These are phyloP conservation scores for Rhysida immarginata DNA, from an alignment of 1,140 invertebrate genomes.

Conservation along the genomic window DNA sequence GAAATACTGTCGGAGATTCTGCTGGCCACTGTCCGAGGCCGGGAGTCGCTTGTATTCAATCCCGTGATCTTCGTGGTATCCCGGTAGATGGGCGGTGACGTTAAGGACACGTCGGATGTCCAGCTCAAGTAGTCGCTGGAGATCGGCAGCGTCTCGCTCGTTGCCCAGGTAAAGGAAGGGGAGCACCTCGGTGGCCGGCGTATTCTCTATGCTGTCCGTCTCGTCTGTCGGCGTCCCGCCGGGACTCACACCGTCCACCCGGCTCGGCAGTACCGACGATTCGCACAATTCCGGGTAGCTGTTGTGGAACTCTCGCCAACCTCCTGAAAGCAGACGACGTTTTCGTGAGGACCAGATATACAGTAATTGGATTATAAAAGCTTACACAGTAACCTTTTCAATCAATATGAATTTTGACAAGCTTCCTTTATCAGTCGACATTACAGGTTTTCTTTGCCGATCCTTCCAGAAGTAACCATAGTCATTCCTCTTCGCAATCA, in stretches of 20 bases:
- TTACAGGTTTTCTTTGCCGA: too few species aligned
- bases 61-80: conserved; percentile 47
- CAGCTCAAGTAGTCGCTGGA: conserved; percentile 43
- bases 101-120: conserved; percentile 62
- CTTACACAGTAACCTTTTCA: too few species aligned
- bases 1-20: conserved; percentile 84
- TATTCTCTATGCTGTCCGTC: conserved; percentile 48
- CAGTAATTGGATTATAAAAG: too few species aligned
- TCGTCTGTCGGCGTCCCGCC: conserved; percentile 16
- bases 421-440: too few species aligned
- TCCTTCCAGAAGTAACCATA: too few species aligned
- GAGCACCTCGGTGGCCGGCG: conserved; percentile 61
- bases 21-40: conserved; percentile 66
- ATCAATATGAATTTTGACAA: too few species aligned
- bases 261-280: not conserved
- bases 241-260: not conserved
- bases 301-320: conserved; percentile 29
- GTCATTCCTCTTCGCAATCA: too few species aligned
- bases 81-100: conserved; percentile 63
- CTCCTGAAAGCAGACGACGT: too few species aligned
- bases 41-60: conserved; percentile 68
- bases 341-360: too few species aligned
- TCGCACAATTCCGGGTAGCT: conserved; percentile 28
- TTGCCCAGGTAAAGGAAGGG: conserved; percentile 80
- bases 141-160: conserved; percentile 61